phyloP scores from a whole-genome alignment of 1,140 invertebrate genomes.

The Probaryconus sp. region DNA sequence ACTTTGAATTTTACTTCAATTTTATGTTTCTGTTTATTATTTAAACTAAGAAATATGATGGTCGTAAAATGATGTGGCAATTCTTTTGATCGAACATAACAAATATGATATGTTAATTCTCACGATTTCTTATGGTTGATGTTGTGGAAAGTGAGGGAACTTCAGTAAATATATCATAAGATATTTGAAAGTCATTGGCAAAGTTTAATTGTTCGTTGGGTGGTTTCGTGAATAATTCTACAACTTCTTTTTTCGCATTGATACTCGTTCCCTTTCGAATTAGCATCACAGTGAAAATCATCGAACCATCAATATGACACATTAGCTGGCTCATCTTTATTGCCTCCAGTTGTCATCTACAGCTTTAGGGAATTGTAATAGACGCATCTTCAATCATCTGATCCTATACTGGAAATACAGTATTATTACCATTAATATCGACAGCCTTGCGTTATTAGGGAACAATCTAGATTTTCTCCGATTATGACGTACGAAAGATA shows the following conservation, averaged over 20 bases:
- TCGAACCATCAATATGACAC: conserved; percentile 27
- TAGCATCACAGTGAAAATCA: conserved; percentile 42
- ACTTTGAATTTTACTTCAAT: no score
- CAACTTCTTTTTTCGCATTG: conserved; percentile 9
- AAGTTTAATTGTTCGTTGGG: not conserved
- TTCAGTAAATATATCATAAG: no score
- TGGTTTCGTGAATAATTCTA: not conserved
- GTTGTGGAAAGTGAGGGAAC: no score
- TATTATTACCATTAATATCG: conserved; percentile 49
- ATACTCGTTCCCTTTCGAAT: conserved; percentile 3
- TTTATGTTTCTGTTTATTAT: no score
- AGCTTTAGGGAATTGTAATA: conserved; percentile 43
- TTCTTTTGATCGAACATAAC: no score
- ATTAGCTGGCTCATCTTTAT: conserved; percentile 34
- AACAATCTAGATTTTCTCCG: conserved; percentile 21
- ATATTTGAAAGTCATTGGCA: conserved; percentile 10
- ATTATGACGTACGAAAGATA: conserved; percentile 31
- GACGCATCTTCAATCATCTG: conserved; percentile 48
- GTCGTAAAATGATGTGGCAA: no score
- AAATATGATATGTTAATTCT: no score
- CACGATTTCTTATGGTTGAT: no score
- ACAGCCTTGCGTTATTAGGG: conserved; percentile 32
- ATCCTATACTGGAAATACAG: conserved; percentile 22
- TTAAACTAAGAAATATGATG: no score
- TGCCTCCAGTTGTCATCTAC: conserved; percentile 37